Percentiles rank a stretch among this genome's conserved stretches.
Evolutionary conservation across 2,888 invertebrate species (phyloP).

Genomic region (Netelia virgata): DNA sequence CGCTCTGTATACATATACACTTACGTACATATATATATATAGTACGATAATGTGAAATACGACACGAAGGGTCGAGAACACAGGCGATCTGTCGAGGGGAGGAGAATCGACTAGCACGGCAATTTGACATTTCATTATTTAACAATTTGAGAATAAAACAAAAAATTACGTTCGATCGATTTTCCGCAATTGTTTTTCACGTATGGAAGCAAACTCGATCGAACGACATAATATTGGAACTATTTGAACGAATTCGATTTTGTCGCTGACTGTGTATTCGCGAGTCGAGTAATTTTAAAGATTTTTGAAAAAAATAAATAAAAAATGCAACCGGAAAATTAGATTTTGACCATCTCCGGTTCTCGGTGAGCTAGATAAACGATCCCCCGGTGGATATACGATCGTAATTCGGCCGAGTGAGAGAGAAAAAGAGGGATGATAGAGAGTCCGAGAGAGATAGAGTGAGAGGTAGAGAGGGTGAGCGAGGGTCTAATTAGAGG

Average conservation of each 20-base stretch:
- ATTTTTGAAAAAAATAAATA: no score
- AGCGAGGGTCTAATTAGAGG: conserved; percentile 76
- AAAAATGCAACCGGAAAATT: neutral
- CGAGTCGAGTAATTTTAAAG: no score
- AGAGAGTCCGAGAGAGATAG: conserved; percentile 44
- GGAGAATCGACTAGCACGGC: neutral
- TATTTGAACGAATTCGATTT: no score
- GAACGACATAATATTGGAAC: no score
- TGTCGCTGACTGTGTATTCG: no score
- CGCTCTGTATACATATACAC: neutral
- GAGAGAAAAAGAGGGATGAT: conserved; percentile 42
- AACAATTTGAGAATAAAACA: neutral
- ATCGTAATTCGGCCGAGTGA: conserved; percentile 33
- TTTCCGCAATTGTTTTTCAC: no score
- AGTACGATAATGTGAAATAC: conserved; percentile 38
- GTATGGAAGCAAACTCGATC: no score
- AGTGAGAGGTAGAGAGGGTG: conserved; percentile 43
- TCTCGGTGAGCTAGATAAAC: conserved; percentile 22
- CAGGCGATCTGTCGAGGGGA: neutral
- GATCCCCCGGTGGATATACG: conserved; percentile 41
- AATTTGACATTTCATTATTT: neutral
- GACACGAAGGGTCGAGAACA: neutral
- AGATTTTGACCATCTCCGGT: conserved; percentile 14
- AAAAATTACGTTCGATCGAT: neutral
- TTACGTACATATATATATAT: conserved; percentile 2